Base-by-base conservation (phyloP, 2,113 vertebrate genomes). In the Rhinopomastus cyanomelas region DNA sequence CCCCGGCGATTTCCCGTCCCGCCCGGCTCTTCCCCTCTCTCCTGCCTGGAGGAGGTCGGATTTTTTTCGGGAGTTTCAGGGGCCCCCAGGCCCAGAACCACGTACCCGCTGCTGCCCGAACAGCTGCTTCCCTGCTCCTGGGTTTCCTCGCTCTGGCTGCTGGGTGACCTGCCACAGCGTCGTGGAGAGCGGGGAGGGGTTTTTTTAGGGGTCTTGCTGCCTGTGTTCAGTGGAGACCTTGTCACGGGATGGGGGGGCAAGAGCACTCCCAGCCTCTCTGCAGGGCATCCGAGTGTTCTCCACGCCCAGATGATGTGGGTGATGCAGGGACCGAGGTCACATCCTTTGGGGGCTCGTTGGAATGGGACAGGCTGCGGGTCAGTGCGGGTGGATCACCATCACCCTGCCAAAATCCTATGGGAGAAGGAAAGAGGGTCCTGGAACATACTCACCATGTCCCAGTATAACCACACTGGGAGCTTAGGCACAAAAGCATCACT, bases 401-500 rank as follows among this genome's bases (percentile, higher is more conserved):
- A 8, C 57, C 22, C 27, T 73, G 74, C n/a, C 51, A 19, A 27
- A 62, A 72, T 65, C 71, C 30, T 66, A 0, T 2, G 13, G 27
- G 62, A 89, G 46, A 42, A 11, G 27, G 59, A 68, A 68, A 18
- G 1, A 0, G 30, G 17, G 11, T n/a, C 15, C 44, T 22, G n/a
- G 29, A 34, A 39, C 26, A 69, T 37, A 16, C 37, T 29, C 23
- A 1, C 8, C 13, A 11, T 30, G 16, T 34, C 69, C 48, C 57
- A 8, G 13, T 22, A 1, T 14, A 62, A 25, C 29, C 52, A 16
- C 9, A 16, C 44, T 5, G 26, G 57, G 74, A 74, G 34, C 8
- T 11, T 0, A 0, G 37, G 34, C 42, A 18, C 1, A 0, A 26
- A 59, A n/a, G 29, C 57, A 5, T 6, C 6, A 30, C 23, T 56